These are phyloP conservation scores for Cantharis lateralis DNA, from an alignment of 2,888 invertebrate species.

Conservation along the genomic window DNA sequence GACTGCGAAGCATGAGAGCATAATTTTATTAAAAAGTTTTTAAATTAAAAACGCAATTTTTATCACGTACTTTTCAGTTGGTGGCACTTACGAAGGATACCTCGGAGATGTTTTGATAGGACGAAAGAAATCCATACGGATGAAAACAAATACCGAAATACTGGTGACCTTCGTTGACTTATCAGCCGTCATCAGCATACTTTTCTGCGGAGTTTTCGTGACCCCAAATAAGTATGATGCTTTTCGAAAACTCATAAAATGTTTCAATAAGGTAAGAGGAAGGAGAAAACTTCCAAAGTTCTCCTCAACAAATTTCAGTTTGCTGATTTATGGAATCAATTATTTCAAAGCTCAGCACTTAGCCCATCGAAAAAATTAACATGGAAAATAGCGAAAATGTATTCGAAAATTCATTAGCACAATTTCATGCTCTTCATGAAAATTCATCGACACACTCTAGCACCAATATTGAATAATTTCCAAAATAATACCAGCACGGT, in stretches of 20 bases:
- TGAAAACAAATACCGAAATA: not conserved
- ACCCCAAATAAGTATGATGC: not conserved
- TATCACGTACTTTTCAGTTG: not conserved
- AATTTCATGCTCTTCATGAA: not conserved
- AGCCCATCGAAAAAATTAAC: not conserved
- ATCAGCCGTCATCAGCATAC: not conserved
- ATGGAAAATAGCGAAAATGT: not conserved
- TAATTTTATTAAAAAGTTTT: not conserved
- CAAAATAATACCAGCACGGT: not conserved
- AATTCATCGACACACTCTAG: not conserved
- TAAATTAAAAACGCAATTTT: too few relatives aligned
- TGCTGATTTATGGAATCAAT: not conserved
- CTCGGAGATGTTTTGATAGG: not conserved
- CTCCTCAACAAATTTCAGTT: too few relatives aligned
- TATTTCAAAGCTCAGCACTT: not conserved
- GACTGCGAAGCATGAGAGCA: not conserved
- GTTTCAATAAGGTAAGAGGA: constrained; percentile 5
- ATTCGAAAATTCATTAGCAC: not conserved
- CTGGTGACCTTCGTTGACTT: not conserved
- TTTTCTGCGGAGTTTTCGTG: not conserved
- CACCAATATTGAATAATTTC: not conserved
- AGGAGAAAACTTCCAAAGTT: too few relatives aligned
- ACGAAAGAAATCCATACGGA: not conserved
- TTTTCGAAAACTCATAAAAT: not conserved
- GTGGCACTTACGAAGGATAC: not conserved